A percentile compares a stretch with the other conserved stretches of the same genome.
These are phyloP conservation scores for Parus major DNA, from an alignment of 2,113 vertebrate species.

Conservation along the genomic window DNA sequence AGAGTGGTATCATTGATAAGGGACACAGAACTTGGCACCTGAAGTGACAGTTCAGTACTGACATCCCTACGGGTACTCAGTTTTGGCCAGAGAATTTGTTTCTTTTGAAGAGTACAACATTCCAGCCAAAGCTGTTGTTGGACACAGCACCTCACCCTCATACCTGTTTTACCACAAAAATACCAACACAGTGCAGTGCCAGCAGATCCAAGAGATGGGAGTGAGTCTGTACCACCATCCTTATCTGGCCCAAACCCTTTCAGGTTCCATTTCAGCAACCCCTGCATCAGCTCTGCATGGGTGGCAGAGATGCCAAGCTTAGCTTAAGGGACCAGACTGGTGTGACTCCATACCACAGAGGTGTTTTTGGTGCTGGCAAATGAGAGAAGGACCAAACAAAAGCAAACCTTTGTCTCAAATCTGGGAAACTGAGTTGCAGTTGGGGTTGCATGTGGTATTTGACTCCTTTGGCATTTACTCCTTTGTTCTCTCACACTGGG, in stretches of 20 bases:
- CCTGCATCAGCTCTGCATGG: neutral
- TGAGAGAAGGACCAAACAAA: neutral
- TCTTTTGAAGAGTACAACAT: neutral
- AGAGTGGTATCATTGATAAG: neutral
- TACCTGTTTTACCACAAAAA: neutral
- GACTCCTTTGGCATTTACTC: neutral
- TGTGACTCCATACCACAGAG: neutral
- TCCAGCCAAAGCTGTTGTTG: neutral
- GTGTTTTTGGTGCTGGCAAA: neutral
- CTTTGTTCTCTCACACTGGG: neutral
- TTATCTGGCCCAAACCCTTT: neutral
- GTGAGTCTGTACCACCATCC: neutral
- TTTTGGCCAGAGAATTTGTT: neutral
- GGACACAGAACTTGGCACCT: neutral
- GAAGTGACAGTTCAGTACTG: neutral
- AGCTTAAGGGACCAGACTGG: neutral
- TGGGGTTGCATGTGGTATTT: neutral
- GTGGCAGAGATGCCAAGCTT: neutral
- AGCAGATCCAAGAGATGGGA: neutral
- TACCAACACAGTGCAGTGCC: neutral
- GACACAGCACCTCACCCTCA: neutral
- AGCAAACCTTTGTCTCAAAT: neutral
- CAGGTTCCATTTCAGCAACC: neutral
- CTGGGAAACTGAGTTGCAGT: neutral
- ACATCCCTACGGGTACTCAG: fast-evolving